Conservation (phyloP, 2,113 vertebrate genomes). For the Indicator maculatus region DNA sequence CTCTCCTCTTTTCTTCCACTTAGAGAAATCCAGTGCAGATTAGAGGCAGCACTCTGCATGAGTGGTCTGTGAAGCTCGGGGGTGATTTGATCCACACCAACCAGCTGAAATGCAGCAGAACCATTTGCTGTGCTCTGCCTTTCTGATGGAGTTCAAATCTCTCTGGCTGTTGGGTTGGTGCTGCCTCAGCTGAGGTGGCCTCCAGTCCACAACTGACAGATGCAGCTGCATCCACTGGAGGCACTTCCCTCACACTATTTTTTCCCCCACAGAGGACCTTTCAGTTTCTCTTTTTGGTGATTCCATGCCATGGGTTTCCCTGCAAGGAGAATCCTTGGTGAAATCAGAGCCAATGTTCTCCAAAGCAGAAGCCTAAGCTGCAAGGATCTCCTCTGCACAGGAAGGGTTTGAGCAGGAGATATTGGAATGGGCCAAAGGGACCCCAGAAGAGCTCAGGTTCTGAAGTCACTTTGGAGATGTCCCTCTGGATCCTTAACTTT, state of each 20-base stretch:
- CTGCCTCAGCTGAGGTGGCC: not conserved
- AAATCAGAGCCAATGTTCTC: not conserved
- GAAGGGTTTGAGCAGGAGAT: not conserved
- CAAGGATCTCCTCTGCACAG: not conserved
- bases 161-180: conserved; percentile 7
- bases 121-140: conserved; percentile 43
- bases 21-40: conserved; percentile 33
- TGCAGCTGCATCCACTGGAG: not conserved
- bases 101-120: conserved; percentile 29
- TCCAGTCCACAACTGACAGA: not conserved
- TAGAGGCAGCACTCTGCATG: conserved; percentile 1
- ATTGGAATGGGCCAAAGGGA: not conserved
- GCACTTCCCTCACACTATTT: not conserved
- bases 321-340: not conserved
- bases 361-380: not conserved
- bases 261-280: not conserved
- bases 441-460: not conserved
- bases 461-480: not conserved
- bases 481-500: not conserved
- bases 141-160: not conserved
- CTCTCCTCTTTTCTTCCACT: not conserved
- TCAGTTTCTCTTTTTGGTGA: not conserved
- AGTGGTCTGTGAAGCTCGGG: conserved; percentile 29
- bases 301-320: rapidly evolving
- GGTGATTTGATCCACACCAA: conserved; percentile 32